Evolutionary conservation across 2,797 vertebrate genomes (phyloP), one percentile per base, ranked within the genome.

Genomic region (Nannoperca australis): DNA sequence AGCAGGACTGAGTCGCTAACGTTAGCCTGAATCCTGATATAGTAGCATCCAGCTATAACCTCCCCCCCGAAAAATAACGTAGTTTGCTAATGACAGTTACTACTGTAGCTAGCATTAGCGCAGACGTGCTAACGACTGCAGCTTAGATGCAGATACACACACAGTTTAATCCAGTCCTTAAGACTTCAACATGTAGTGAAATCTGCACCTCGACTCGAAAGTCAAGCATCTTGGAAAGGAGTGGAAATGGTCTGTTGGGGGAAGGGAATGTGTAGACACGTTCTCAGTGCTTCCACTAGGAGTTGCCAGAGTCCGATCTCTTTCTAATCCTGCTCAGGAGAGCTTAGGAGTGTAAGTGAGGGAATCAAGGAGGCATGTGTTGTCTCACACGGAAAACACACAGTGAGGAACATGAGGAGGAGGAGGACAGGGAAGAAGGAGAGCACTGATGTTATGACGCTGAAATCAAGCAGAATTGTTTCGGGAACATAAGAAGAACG

Each of bases 401-500:
- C 59, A 42, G 59, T 24, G 53, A 73, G 70, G 36, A 61, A 24
- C 49, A 17, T 11, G 74, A 77, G 42, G 58, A 42, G 36, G 64
- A 47, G 10, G 62, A 53, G 45, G 51, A 12, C 2, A 22, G 14
- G 18, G 24, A 38, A 66, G 64, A 79, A 71, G 76, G 49, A 67
- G 76, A 64, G 13, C 49, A 14, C 30, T 17, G 73, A 79, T 70
- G 78, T 61, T 66, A 45, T 18, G 44, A 76, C 44, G 76, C 62
- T 69, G 66, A 78, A 84, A 78, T 81, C 67, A 79, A 73, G 70
- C 13, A 0, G n/a, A 59, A 62, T 80, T 78, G 81, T 82, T 64
- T 73, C 17, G 7, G 64, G 32, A 18, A 42, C 60, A 63, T 13
- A 70, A 38, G 34, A 72, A 59, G 70, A 53, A 42, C 69, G 83